phyloP scores from a whole-genome alignment of 1,140 invertebrate genomes.

The Drosophila serrata region DNA sequence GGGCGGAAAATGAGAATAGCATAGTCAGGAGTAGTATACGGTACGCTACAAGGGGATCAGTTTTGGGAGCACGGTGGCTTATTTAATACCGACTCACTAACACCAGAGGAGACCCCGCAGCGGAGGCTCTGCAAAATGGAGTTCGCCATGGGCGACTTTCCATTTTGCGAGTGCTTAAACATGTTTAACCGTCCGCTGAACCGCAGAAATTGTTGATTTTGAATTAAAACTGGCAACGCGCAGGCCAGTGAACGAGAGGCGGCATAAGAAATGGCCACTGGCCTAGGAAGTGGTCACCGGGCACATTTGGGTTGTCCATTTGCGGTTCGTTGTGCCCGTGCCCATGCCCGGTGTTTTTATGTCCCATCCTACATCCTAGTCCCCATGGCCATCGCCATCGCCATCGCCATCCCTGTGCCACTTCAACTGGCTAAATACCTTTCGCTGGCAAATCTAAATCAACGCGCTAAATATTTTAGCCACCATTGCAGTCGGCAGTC shows the following conservation, averaged over 20 bases:
- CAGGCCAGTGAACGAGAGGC: constrained; percentile 12
- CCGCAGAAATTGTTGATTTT: constrained; percentile 82
- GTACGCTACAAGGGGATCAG: constrained; percentile 12
- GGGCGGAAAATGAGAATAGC: constrained; percentile 22
- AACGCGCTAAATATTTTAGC: constrained; percentile 83
- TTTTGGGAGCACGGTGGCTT: constrained; percentile 13
- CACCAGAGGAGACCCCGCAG: neutral
- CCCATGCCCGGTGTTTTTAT: neutral
- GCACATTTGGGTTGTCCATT: constrained; percentile 66
- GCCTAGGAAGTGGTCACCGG: constrained; percentile 46
- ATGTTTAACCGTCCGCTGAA: constrained; percentile 82
- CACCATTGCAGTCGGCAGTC: constrained; percentile 57
- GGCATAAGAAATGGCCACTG: constrained; percentile 60
- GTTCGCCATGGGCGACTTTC: constrained; percentile 14
- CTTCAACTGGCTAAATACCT: constrained; percentile 73
- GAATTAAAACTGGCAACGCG: constrained; percentile 68
- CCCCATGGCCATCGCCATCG: no score
- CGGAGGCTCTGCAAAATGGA: constrained; percentile 1
- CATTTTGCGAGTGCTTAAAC: constrained; percentile 71
- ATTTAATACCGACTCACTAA: constrained; percentile 22
- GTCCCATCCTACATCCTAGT: neutral
- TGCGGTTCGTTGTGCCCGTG: constrained; percentile 46
- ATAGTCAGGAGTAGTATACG: constrained; percentile 1
- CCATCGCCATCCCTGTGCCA: constrained; percentile 6
- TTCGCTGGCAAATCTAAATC: constrained; percentile 80